phyloP scores from a whole-genome alignment of 2,113 vertebrate species.

The Seriola dumerili region DNA sequence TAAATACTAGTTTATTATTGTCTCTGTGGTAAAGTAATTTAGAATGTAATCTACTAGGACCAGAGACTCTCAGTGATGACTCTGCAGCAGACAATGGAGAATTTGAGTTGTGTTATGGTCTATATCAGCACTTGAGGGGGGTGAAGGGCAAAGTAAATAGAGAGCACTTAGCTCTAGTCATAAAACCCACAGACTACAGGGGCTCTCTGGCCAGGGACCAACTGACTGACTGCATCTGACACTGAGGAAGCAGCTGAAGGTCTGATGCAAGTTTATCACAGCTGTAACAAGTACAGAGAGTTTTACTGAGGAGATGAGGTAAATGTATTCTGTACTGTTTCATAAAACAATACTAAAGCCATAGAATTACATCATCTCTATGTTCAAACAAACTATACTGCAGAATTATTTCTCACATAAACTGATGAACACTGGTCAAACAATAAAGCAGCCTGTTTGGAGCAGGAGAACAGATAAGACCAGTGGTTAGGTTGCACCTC shows the following conservation, averaged over 20 bases:
- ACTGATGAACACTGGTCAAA: too few species aligned
- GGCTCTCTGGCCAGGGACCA: slow-evolving; percentile 38
- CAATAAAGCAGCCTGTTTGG: neutral
- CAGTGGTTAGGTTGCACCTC: slow-evolving; percentile 24
- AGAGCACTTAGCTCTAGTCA: slow-evolving; percentile 62
- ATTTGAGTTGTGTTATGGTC: slow-evolving; percentile 14
- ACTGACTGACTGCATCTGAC: slow-evolving; percentile 5
- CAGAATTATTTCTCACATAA: neutral
- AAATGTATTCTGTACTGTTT: neutral
- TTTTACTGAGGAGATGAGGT: neutral
- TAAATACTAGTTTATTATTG: neutral
- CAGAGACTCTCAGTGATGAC: neutral
- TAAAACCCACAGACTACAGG: slow-evolving; percentile 52
- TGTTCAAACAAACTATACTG: neutral
- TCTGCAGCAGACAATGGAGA: slow-evolving; percentile 2
- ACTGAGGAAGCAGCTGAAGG: slow-evolving; percentile 17
- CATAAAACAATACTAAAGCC: neutral
- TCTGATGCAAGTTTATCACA: slow-evolving; percentile 21
- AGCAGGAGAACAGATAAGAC: neutral
- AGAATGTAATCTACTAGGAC: neutral
- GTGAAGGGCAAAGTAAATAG: slow-evolving; percentile 57
- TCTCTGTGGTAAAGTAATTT: neutral
- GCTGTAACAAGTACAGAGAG: slow-evolving; percentile 16
- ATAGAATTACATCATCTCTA: neutral
- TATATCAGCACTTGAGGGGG: slow-evolving; percentile 27